phyloP scores from a whole-genome alignment of 2,888 invertebrate genomes.

The Spilosoma lubricipeda region DNA sequence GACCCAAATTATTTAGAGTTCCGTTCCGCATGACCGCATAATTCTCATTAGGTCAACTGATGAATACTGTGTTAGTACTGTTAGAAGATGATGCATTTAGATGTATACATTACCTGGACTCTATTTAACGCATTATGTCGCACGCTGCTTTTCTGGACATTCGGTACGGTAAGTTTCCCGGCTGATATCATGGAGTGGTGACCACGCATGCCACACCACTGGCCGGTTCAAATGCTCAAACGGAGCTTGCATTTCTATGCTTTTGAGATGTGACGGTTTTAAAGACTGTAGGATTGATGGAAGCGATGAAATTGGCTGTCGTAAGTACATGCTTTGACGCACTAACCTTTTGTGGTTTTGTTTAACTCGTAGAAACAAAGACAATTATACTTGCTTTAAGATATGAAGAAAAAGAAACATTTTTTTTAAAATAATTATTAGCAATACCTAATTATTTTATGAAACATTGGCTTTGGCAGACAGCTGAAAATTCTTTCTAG shows the following conservation, averaged over 20 bases:
- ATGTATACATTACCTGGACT: neutral
- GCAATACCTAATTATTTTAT: neutral
- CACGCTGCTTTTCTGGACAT: constrained; percentile 68
- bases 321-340: constrained; percentile 78
- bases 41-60: neutral
- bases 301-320: constrained; percentile 88
- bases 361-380: constrained; percentile 17
- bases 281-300: constrained; percentile 90
- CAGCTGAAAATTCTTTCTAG: too few species aligned
- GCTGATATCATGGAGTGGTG: constrained; percentile 69
- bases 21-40: neutral
- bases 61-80: neutral
- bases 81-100: neutral
- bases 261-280: constrained; percentile 90
- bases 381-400: neutral
- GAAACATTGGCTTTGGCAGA: neutral
- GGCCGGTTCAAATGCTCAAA: constrained; percentile 90
- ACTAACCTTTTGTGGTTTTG: constrained; percentile 40
- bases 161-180: constrained; percentile 73
- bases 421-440: neutral
- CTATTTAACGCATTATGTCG: constrained; percentile 43
- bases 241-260: constrained; percentile 90
- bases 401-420: too few species aligned
- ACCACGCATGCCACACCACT: constrained; percentile 75
- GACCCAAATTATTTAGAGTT: neutral